Percentiles rank a stretch among this genome's conserved stretches.
Evolutionary conservation across 1,140 invertebrate species (phyloP).

Genomic region (Planococcus citri): DNA sequence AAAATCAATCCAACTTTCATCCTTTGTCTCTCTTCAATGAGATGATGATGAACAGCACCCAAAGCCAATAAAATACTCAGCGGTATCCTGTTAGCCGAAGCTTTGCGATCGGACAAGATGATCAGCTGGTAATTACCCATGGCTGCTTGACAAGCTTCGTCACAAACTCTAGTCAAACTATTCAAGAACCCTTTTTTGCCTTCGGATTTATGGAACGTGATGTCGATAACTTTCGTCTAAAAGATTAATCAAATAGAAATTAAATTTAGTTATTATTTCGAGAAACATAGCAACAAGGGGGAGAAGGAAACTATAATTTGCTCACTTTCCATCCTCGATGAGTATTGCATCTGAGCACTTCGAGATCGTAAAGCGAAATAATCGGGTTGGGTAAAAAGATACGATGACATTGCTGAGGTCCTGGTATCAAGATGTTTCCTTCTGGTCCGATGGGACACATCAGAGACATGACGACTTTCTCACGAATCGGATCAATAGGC

Average conservation of each 20-base stretch:
- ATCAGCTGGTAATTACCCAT: slow-evolving; percentile 69
- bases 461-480: slow-evolving; percentile 97
- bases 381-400: slow-evolving; percentile 91
- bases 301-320: background rate
- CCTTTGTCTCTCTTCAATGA: slow-evolving; percentile 87
- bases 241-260: slow-evolving; percentile 25
- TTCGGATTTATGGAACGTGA: slow-evolving; percentile 62
- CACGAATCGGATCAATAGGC: slow-evolving; percentile 98
- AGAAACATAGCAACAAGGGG: background rate
- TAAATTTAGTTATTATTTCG: background rate
- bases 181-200: slow-evolving; percentile 60
- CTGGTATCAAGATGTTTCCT: slow-evolving; percentile 85
- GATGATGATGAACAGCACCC: slow-evolving; percentile 86
- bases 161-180: slow-evolving; percentile 65
- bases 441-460: slow-evolving; percentile 84
- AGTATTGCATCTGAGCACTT: slow-evolving; percentile 71
- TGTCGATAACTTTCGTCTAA: slow-evolving; percentile 76
- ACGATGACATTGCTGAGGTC: slow-evolving; percentile 76
- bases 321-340: slow-evolving; percentile 74
- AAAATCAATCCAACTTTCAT: slow-evolving; percentile 92
- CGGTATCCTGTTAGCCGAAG: slow-evolving; percentile 55
- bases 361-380: slow-evolving; percentile 76
- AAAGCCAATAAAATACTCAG: slow-evolving; percentile 75
- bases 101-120: slow-evolving; percentile 73
- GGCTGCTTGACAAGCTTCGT: slow-evolving; percentile 71